Conservation (phyloP, 2,113 vertebrate species). For the Varanus komodoensis region DNA sequence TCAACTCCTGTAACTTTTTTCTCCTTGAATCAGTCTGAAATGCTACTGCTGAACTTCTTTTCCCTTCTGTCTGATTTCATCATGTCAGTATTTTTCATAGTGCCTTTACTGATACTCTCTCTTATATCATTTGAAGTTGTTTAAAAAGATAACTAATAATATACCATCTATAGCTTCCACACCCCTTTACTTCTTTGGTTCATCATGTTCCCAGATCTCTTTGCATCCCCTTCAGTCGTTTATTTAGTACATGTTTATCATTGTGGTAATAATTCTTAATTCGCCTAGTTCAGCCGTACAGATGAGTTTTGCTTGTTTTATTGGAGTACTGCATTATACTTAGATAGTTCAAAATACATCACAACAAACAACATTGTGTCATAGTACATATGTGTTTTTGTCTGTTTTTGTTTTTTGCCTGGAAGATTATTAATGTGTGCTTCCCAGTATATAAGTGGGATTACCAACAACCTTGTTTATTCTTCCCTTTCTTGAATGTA, state of each 20-base stretch:
- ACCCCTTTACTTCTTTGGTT: not conserved
- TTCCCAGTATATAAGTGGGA: too few species aligned
- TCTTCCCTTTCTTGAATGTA: too few species aligned
- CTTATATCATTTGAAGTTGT: conserved; percentile 25
- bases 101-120: not conserved
- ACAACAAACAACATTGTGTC: too few species aligned
- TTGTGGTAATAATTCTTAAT: not conserved
- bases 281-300: not conserved
- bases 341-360: too few species aligned
- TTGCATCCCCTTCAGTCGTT: not conserved
- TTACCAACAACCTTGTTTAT: too few species aligned
- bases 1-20: not conserved
- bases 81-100: not conserved
- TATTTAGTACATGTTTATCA: not conserved
- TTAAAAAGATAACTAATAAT: not conserved
- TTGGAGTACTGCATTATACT: not conserved
- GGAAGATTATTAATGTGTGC: too few species aligned
- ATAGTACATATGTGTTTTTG: too few species aligned
- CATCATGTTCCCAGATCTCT: not conserved
- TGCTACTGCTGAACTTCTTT: not conserved
- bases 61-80: conserved; percentile 23
- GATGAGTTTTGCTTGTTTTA: not conserved
- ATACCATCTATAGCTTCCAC: not conserved
- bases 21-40: not conserved
- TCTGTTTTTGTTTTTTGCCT: too few species aligned